phyloP scores from a whole-genome alignment of 2,888 invertebrate species.

The Leptogaster cylindrica region DNA sequence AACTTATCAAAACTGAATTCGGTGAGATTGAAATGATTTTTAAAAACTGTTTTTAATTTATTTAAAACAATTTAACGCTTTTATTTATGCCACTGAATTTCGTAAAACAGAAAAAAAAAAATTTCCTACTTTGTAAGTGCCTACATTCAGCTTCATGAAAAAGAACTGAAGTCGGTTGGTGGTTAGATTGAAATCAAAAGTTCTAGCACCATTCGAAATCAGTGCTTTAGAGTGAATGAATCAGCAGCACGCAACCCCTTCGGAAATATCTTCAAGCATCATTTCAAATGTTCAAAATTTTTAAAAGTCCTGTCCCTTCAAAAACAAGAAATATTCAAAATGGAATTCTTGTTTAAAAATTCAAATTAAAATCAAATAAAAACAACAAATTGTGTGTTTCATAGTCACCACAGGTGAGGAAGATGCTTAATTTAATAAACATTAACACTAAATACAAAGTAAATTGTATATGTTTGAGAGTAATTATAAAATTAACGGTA shows the following conservation, averaged over 20 bases:
- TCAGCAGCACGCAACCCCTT: not conserved
- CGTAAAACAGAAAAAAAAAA: too few relatives aligned
- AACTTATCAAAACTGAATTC: too few relatives aligned
- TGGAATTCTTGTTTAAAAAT: not conserved
- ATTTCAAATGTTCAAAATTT: too few relatives aligned
- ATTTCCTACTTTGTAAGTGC: too few relatives aligned
- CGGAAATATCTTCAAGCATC: too few relatives aligned
- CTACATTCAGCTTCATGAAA: conserved; percentile 42
- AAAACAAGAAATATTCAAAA: not conserved
- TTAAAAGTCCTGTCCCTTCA: too few relatives aligned
- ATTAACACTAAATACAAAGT: conserved; percentile 33
- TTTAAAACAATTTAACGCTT: too few relatives aligned
- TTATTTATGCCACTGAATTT: too few relatives aligned
- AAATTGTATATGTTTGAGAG: conserved; percentile 17
- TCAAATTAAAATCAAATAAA: not conserved
- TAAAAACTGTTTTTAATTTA: too few relatives aligned
- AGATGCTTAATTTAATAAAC: conserved; percentile 33
- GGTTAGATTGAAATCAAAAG: conserved; percentile 55
- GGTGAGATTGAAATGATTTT: too few relatives aligned
- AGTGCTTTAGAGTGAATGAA: conserved; percentile 57
- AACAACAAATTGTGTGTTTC: conserved; percentile 7
- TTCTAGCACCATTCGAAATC: conserved; percentile 61
- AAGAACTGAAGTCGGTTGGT: conserved; percentile 60
- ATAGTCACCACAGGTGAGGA: conserved; percentile 38
- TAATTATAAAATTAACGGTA: conserved; percentile 51